A percentile compares a stretch with the other conserved stretches of the same genome.
phyloP scores from a whole-genome alignment of 2,113 vertebrate genomes.

The Cynocephalus volans region DNA sequence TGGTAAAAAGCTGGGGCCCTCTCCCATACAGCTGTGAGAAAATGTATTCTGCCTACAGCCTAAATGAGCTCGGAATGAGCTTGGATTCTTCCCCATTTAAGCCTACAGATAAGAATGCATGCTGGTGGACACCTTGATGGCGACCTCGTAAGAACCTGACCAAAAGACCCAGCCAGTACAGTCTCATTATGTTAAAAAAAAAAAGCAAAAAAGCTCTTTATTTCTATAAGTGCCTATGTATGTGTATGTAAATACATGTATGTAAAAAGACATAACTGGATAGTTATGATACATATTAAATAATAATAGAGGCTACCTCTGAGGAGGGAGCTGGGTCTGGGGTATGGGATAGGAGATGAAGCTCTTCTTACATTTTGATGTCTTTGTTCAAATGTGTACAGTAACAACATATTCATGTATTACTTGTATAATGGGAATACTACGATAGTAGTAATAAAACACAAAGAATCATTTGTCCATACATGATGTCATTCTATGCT shows the following conservation, averaged over 20 bases:
- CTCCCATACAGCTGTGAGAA: not conserved
- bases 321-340: not conserved
- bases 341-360: not conserved
- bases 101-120: not conserved
- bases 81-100: not conserved
- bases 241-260: not conserved
- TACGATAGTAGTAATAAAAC: not conserved
- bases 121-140: not conserved
- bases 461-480: not conserved
- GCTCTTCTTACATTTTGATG: not conserved
- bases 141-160: not conserved
- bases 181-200: not conserved
- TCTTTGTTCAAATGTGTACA: not conserved
- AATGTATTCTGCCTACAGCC: not conserved
- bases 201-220: not conserved
- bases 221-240: not conserved
- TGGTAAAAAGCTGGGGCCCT: not conserved
- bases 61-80: not conserved
- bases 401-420: not conserved
- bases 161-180: not conserved
- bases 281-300: not conserved
- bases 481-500: not conserved
- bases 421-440: not conserved
- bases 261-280: not conserved
- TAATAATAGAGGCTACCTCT: not conserved